Percentiles rank a stretch among this genome's conserved stretches.
Conservation (phyloP, 23 tunicate species). For the Ciona savignyi region DNA sequence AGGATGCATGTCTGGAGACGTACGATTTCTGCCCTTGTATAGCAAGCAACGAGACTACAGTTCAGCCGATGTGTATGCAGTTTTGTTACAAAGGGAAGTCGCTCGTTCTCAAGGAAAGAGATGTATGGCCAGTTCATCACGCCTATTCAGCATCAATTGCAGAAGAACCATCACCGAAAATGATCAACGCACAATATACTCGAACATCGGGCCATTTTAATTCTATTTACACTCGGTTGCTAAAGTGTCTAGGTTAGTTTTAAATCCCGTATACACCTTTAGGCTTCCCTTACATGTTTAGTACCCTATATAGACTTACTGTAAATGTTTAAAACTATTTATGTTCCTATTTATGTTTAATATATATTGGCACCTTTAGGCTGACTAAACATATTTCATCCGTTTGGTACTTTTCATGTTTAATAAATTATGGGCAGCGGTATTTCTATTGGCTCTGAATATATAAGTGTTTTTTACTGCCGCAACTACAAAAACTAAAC, state of each 20-base stretch:
- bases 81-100: background rate
- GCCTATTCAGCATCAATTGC: background rate
- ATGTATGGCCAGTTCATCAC: background rate
- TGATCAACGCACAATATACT: background rate
- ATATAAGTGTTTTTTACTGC: too few relatives aligned
- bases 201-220: background rate
- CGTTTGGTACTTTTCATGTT: too few relatives aligned
- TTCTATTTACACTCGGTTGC: background rate
- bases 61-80: background rate
- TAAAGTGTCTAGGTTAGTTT: background rate
- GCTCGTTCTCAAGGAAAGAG: background rate
- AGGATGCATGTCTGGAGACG: background rate
- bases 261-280: too few relatives aligned
- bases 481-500: too few relatives aligned
- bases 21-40: background rate
- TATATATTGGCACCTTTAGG: too few relatives aligned
- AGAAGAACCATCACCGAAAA: background rate
- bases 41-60: background rate
- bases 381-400: too few relatives aligned
- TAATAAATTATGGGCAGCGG: too few relatives aligned
- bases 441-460: too few relatives aligned
- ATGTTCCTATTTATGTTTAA: too few relatives aligned
- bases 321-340: too few relatives aligned
- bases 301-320: too few relatives aligned
- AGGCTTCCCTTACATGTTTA: too few relatives aligned